Base-by-base conservation (phyloP, 37 sponge, comb jelly and placozoan species). In the Agelas oroides region DNA sequence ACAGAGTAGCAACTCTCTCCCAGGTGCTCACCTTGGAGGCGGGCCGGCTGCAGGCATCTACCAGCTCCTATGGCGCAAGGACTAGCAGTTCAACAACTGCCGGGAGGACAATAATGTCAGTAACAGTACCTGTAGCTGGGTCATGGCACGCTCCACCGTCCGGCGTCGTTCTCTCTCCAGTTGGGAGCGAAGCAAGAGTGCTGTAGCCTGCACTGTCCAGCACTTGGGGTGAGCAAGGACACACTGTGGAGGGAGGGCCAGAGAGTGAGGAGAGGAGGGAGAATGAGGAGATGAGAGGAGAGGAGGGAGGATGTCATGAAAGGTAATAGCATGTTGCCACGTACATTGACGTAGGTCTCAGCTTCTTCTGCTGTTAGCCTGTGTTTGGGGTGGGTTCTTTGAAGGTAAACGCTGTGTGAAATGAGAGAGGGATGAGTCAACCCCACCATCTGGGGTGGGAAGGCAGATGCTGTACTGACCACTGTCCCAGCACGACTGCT, bases 61-160 rank as follows among this genome's bases (percentile, higher is more conserved):
- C 77, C 19, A 86, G 59, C 5, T 66, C 70, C 74, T 73, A 23
- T 20, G 18, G 52, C 32, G 38, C 38, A 24, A 30, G 17, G 36
- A 18, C 1, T 8, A n/a, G 8, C 8, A 8, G 46, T 46, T 46
- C 46, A 32, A 37, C 18, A 31, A 56, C 8, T n/a, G 17, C 59
- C 28, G 12, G 46, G 46, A 3, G 8, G 46, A 46, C 3, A 12
- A 24, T 35, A 33, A 63, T 1, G 5, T 21, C 28, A 38, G 57
- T 20, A 23, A 21, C 14, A 38, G 24, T 53, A 86, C 93, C 71
- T 94, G 85, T 38, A 94, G 78, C 69, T 96, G 96, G 73, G 57
- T 53, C 96, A 96, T 93, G 39, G 88, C 69, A 1, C 96, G 78
- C 82, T 96, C 94, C 46, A 83, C 84, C 16, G 58, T 85, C 20